Conservation (phyloP, 2,797 vertebrate species). For the Pangasius djambal region DNA sequence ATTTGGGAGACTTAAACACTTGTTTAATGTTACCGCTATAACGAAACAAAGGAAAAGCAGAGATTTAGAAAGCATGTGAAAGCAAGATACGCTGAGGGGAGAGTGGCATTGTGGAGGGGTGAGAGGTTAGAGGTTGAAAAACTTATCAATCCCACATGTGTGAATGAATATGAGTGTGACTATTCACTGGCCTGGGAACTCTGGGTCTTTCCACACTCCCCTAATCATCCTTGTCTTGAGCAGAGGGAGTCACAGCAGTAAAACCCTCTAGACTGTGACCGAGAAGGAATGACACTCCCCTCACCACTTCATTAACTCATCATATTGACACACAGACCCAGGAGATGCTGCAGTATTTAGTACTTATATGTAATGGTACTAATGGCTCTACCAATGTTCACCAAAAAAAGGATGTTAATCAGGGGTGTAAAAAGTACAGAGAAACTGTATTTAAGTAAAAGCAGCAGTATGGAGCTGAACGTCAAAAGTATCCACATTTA, state of each 20-base stretch:
- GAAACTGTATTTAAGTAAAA: background rate
- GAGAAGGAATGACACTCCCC: constrained; percentile 39
- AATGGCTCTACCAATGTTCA: background rate
- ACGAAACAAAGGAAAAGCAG: constrained; percentile 19
- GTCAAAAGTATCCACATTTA: background rate
- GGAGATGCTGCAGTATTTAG: background rate
- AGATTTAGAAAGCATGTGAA: constrained; percentile 26
- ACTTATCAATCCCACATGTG: constrained; percentile 51
- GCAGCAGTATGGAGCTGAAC: background rate
- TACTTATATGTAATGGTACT: background rate
- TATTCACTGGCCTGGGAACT: constrained; percentile 47
- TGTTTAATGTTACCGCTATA: background rate
- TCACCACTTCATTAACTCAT: constrained; percentile 58
- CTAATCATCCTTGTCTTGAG: constrained; percentile 30
- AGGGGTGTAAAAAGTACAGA: background rate
- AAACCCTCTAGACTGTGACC: constrained; percentile 55
- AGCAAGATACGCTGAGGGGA: background rate
- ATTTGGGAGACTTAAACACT: constrained; percentile 9
- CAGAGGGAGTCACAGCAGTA: constrained; percentile 33
- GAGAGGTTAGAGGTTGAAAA: constrained; percentile 48
- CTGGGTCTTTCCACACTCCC: constrained; percentile 49
- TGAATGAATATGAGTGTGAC: constrained; percentile 21
- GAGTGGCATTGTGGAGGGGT: background rate
- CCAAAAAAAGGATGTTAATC: background rate
- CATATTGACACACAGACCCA: constrained; percentile 31